Evolutionary conservation across 2,113 vertebrate species (phyloP).

Genomic region (Empidonax alnorum): DNA sequence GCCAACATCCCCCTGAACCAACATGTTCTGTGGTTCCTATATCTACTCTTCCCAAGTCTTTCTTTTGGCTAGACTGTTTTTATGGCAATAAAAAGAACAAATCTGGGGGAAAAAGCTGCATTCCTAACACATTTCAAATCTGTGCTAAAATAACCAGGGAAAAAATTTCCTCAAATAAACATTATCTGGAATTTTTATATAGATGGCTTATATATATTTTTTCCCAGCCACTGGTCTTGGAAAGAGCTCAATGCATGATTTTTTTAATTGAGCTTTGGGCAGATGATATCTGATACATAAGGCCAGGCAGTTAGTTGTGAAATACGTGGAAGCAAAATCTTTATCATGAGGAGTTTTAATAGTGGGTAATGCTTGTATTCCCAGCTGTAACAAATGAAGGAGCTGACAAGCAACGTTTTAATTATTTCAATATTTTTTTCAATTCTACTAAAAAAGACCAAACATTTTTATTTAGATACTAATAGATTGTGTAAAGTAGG

Average conservation of each 20-base stretch:
- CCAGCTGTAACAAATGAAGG: background rate
- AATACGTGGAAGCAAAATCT: background rate
- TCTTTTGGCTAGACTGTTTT: background rate
- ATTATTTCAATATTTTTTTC: background rate
- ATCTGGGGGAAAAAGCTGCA: background rate
- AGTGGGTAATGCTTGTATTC: background rate
- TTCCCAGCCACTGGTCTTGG: background rate
- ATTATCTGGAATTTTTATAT: background rate
- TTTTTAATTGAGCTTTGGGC: background rate
- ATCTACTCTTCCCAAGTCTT: background rate
- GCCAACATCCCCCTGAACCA: background rate
- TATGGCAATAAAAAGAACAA: background rate
- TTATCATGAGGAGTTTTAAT: background rate
- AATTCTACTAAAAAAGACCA: background rate
- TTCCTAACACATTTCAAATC: constrained; percentile 11
- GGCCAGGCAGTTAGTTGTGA: background rate
- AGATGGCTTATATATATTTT: background rate
- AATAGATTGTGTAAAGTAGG: background rate
- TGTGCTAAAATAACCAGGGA: background rate
- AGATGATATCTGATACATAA: background rate
- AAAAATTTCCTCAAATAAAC: constrained; percentile 1
- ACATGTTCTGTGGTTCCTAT: rapidly evolving
- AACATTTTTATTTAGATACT: background rate
- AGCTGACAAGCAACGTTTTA: background rate
- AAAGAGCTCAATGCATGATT: background rate